Evolutionary conservation across 2,888 invertebrate genomes (phyloP).

Genomic region (Rambutsinella grinnellia): DNA sequence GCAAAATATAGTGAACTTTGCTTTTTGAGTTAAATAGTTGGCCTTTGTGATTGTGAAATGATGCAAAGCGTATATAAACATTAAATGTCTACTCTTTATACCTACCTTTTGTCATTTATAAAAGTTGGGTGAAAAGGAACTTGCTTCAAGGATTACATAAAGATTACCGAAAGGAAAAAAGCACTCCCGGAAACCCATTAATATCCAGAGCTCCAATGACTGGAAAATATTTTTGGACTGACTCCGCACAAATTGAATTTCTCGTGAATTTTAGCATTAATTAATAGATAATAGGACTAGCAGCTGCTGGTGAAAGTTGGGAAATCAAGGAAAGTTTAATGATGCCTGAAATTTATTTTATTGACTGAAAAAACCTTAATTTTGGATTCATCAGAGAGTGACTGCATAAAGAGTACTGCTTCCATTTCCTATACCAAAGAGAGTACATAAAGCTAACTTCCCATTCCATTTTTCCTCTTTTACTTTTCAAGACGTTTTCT

Average conservation of each 20-base stretch:
- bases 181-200: conserved; percentile 10
- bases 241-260: conserved; percentile 32
- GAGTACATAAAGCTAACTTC: background rate
- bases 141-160: conserved; percentile 10
- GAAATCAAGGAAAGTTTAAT: conserved; percentile 42
- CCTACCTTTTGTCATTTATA: background rate
- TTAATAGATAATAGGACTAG: conserved; percentile 51
- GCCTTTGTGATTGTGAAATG: too few species aligned
- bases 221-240: conserved; percentile 34
- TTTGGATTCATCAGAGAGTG: conserved; percentile 41
- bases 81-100: background rate
- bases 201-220: conserved; percentile 10
- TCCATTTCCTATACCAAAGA: background rate
- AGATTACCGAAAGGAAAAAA: conserved; percentile 26
- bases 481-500: background rate
- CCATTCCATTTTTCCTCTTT: background rate
- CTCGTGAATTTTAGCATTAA: conserved; percentile 37
- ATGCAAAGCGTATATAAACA: too few species aligned
- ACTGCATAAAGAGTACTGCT: conserved; percentile 1
- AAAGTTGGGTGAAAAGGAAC: conserved; percentile 5
- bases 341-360: conserved; percentile 55
- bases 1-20: too few species aligned
- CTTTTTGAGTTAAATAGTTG: too few species aligned
- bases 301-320: conserved; percentile 44
- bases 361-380: conserved; percentile 51